These are phyloP conservation scores for Isichthys henryi DNA, from an alignment of 2,113 vertebrate genomes.

Conservation along the genomic window DNA sequence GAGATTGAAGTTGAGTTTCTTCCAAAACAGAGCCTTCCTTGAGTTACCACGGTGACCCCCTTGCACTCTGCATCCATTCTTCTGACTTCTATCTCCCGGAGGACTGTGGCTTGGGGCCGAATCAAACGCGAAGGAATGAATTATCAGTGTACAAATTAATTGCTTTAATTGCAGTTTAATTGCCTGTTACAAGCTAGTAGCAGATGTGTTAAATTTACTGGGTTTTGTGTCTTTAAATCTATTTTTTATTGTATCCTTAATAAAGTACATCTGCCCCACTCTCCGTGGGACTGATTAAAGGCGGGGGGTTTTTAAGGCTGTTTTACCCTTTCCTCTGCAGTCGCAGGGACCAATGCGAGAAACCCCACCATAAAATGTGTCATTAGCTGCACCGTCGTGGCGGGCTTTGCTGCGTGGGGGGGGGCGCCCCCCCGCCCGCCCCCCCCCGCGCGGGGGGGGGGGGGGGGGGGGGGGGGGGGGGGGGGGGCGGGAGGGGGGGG, in stretches of 20 bases:
- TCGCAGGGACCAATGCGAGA: not conserved
- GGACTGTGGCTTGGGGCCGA: not conserved
- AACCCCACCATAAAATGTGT: not conserved
- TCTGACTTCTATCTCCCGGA: not conserved
- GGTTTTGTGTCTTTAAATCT: conserved; percentile 40
- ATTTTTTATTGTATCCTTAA: conserved; percentile 61
- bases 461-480: no score
- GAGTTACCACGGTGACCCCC: not conserved
- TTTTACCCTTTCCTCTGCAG: not conserved
- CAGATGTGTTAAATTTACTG: conserved; percentile 53
- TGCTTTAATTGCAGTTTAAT: not conserved
- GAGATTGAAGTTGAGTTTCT: not conserved
- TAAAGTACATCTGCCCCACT: conserved; percentile 54
- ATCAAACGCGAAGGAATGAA: not conserved
- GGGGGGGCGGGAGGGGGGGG: no score
- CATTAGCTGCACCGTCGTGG: not conserved
- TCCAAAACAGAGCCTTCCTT: not conserved
- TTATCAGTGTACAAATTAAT: not conserved
- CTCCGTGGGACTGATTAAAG: conserved; percentile 51
- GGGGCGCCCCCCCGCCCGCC: no score
- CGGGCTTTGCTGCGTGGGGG: not conserved
- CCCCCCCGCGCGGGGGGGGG: no score
- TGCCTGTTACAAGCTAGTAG: conserved; percentile 28
- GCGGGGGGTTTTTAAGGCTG: not conserved
- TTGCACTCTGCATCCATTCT: not conserved